Conservation (phyloP, 2,113 vertebrate genomes). For the Hemiscyllium ocellatum region DNA sequence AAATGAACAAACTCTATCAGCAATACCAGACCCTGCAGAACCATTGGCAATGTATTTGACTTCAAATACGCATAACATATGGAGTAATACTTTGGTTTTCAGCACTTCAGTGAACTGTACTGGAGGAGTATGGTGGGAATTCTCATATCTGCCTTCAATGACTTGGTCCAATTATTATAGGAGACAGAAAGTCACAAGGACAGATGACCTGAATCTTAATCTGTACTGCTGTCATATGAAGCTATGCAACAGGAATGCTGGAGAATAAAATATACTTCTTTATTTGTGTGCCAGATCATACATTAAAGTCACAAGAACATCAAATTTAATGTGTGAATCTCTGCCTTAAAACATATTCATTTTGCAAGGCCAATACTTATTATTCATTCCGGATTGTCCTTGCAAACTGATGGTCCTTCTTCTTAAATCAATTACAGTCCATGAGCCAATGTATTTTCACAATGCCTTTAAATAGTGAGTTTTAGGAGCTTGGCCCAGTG, state of each 20-base stretch:
- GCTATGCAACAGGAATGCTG: background rate
- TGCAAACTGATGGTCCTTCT: background rate
- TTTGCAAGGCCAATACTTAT: background rate
- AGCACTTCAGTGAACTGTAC: background rate
- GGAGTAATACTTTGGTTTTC: background rate
- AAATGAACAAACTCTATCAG: background rate
- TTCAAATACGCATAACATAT: background rate
- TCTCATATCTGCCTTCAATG: background rate
- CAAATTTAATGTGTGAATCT: background rate
- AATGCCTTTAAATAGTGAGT: background rate
- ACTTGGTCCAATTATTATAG: background rate
- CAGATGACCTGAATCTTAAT: background rate
- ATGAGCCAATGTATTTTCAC: background rate
- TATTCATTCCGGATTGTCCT: background rate
- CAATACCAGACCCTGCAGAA: background rate
- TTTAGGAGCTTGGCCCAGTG: background rate
- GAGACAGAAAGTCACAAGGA: background rate
- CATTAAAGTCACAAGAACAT: background rate
- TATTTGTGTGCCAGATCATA: background rate
- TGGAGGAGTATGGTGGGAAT: background rate
- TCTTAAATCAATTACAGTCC: background rate
- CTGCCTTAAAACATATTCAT: background rate
- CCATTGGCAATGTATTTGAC: background rate
- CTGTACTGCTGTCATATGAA: background rate
- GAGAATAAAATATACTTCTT: background rate